phyloP scores from a whole-genome alignment of 2,113 vertebrate genomes.

The Dolichotis patagonum region DNA sequence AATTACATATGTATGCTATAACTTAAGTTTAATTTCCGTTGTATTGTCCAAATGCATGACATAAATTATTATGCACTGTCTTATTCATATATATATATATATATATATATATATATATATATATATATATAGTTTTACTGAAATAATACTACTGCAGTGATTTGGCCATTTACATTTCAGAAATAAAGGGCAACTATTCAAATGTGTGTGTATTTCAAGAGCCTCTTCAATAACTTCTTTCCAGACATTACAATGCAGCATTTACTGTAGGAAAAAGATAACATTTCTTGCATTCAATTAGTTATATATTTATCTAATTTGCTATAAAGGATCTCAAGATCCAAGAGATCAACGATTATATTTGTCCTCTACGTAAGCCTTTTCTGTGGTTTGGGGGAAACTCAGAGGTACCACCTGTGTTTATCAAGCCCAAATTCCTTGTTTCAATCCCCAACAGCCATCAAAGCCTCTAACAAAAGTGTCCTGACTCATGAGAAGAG shows the following conservation, averaged over 20 bases:
- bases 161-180: background rate
- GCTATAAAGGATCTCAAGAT: background rate
- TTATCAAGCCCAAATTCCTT: background rate
- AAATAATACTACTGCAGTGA: background rate
- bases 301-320: background rate
- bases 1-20: background rate
- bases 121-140: background rate
- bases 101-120: background rate
- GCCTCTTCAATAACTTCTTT: background rate
- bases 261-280: background rate
- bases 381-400: accelerated
- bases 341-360: accelerated
- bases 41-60: background rate
- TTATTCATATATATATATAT: background rate
- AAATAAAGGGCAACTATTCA: background rate
- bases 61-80: background rate
- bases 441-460: background rate
- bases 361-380: background rate
- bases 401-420: background rate
- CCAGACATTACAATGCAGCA: background rate
- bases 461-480: background rate
- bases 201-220: background rate
- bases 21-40: background rate
- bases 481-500: background rate
- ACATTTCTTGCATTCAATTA: background rate